Base-by-base conservation (phyloP, 2,797 vertebrate species). In the Epinephelus awoara region DNA sequence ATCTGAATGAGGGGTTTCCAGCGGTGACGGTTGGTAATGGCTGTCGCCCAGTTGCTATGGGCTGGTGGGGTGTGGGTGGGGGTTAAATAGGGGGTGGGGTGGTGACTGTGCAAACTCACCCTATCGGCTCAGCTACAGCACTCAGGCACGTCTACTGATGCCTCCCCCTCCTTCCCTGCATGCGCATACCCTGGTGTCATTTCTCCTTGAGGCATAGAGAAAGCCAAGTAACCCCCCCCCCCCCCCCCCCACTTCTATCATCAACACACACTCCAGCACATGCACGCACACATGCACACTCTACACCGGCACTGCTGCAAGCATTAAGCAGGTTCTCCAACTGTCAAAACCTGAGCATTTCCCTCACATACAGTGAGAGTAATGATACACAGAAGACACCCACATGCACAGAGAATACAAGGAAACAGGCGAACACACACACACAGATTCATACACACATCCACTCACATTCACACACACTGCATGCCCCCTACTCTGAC, bases 81-180 rank as follows among this genome's bases (percentile, higher is more conserved):
- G 77, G 83, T 85, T 78, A 77, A 73, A 63, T 38, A 49, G 78
- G 72, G 81, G 81, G 69, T 80, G 77, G 83, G 78, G 63, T 77
- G 80, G 86, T 92, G 88, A 91, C 90, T 86, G 83, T 93, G 89
- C 89, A 91, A 91, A 90, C 80, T 85, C 79, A 67, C 69, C 88
- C 88, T 80, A 82, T 83, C 83, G 63, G 79, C 83, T 85, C 52
- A 74, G 89, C 86, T 85, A 71, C 44, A 74, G 85, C 18, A 3
- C 80, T 80, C 57, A 64, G 78, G 68, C 83, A 85, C 68, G 44
- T 87, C 83, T 75, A 61, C 67, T 19, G 6, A 68, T 73, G 80
- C 65, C 81, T 49, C 85, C 85, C 75, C 81, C 80, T 34, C 80
- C 66, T 70, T 52, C 61, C 44, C 81, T 82, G 83, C 86, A 86